phyloP scores from a whole-genome alignment of 2,888 invertebrate genomes.

The Temnothorax rugatulus region DNA sequence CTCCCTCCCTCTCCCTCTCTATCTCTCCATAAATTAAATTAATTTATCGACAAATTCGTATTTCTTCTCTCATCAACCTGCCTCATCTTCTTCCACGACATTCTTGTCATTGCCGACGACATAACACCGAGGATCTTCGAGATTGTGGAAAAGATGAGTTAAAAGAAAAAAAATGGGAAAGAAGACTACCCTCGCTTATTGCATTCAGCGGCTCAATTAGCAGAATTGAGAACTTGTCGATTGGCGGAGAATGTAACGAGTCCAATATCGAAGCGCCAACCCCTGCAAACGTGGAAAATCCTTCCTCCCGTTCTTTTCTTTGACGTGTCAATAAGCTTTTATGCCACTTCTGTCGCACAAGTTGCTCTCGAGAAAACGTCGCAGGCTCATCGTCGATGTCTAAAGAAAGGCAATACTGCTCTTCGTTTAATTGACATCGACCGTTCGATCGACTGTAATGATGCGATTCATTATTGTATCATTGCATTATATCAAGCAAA shows the following conservation, averaged over 20 bases:
- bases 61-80: constrained; percentile 13
- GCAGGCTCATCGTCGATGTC: constrained; percentile 17
- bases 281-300: constrained; percentile 35
- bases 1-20: not conserved
- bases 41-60: constrained; percentile 38
- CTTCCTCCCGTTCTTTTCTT: constrained; percentile 2
- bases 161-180: not conserved
- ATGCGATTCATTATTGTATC: constrained; percentile 23
- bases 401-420: not conserved
- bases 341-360: constrained; percentile 26
- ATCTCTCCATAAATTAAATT: constrained; percentile 24
- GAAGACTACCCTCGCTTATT: constrained; percentile 50
- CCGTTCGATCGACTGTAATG: not conserved
- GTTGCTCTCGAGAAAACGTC: constrained; percentile 30
- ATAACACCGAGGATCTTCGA: not conserved
- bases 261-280: constrained; percentile 54
- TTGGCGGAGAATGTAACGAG: constrained; percentile 53
- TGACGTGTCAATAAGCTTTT: constrained; percentile 56
- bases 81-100: not conserved
- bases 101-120: constrained; percentile 38
- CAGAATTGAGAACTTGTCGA: constrained; percentile 63
- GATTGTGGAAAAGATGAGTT: constrained; percentile 8
- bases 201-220: constrained; percentile 67
- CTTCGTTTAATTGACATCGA: constrained; percentile 2
- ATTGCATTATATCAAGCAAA: not conserved